Conservation (phyloP, 2,888 invertebrate genomes). For the Holacanthella duospinosa region DNA sequence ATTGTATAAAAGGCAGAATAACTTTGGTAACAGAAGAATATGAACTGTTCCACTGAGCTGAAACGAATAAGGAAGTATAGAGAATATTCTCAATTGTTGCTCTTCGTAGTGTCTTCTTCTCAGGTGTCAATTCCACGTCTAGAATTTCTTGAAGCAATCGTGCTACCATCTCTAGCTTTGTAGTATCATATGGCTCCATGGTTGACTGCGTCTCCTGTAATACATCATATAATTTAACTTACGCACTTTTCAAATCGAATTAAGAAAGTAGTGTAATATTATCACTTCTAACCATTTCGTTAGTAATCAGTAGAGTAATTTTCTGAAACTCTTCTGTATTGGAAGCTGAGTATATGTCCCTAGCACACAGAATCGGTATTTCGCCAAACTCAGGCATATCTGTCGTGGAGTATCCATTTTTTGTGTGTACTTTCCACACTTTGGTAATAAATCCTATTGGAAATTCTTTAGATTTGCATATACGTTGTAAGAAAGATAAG, state of each 20-base stretch:
- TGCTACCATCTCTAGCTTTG: slow-evolving; percentile 11
- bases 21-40: slow-evolving; percentile 2
- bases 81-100: slow-evolving; percentile 21
- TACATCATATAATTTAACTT: not conserved
- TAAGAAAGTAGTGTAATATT: not conserved
- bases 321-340: slow-evolving; percentile 20
- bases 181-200: slow-evolving; percentile 8
- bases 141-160: slow-evolving; percentile 21
- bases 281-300: slow-evolving; percentile 11
- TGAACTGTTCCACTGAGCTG: not conserved
- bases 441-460: not conserved
- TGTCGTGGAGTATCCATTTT: not conserved
- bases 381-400: not conserved
- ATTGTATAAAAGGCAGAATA: slow-evolving; percentile 22
- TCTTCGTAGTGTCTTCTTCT: slow-evolving; percentile 24
- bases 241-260: not conserved
- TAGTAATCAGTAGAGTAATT: slow-evolving; percentile 11
- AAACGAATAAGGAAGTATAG: not conserved
- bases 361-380: slow-evolving; percentile 9
- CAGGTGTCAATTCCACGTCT: slow-evolving; percentile 21
- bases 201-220: slow-evolving; percentile 6
- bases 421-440: not conserved
- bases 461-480: not conserved
- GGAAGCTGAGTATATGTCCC: slow-evolving; percentile 18
- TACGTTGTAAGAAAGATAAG: not conserved